Evolutionary conservation across 2,797 vertebrate genomes (phyloP), one percentile per base, ranked within the genome.

Genomic region (Crocodylus rhombifer): DNA sequence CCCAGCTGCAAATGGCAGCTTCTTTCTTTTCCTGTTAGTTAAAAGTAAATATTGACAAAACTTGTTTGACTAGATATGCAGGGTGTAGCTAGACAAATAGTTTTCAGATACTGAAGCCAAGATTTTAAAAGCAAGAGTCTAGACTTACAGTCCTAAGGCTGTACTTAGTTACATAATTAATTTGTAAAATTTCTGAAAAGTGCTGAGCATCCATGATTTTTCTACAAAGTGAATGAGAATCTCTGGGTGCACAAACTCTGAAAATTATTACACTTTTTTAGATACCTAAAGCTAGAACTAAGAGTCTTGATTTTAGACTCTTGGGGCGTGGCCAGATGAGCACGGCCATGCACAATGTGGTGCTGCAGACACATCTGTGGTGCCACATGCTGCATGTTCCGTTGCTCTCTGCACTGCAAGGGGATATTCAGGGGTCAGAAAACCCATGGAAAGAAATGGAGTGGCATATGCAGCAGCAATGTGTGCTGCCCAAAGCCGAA

Each of bases 41-140:
- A 58, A 13, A 74, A 62, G 64, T 58, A 1, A 30, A 0, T 1
- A 2, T 6, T 86, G 33, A 79, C 18, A 9, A 1, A 81, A 14
- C 0, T 0, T 42, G 23, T 64, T 57, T 23, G 7, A n/a, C 0
- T 0, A 58, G 58, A 5, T 82, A 14, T 9, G 67, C 6, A 28
- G 28, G 15, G 14, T 55, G 3, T 30, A 58, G 13, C 17, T 30
- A 36, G 30, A 69, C 30, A 74, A 18, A 26, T 30, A n/a, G 18
- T 56, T 76, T 76, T 30, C 57, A 33, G 56, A 77, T 4, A 23
- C n/a, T 21, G 20, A 58, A n/a, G 56, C 28, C 56, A 33, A 18
- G n/a, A 7, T 58, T 58, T 76, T 56, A 5, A 56, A 55, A 56
- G 28, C 23, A 33, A 73, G 36, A 33, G 14, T 3, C 51, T 17